Percentiles rank a stretch among this genome's conserved stretches.
Evolutionary conservation across 2,888 invertebrate genomes (phyloP).

Genomic region (Temnothorax ravouxi): DNA sequence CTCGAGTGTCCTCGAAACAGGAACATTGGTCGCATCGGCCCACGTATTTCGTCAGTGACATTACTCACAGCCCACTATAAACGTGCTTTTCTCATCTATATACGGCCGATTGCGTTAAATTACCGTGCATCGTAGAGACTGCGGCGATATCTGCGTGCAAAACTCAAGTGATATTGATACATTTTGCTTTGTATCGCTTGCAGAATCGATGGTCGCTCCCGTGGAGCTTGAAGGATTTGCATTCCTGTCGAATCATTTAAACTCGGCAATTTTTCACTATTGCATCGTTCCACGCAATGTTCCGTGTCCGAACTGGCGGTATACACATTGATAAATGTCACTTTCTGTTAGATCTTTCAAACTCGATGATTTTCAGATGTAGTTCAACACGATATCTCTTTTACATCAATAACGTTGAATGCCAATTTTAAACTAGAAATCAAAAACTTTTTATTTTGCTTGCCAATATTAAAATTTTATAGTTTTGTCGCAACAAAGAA

Average conservation of each 20-base stretch:
- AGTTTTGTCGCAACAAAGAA: not conserved
- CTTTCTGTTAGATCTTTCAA: constrained; percentile 26
- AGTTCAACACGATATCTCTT: not conserved
- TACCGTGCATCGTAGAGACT: constrained; percentile 24
- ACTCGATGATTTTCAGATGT: constrained; percentile 13
- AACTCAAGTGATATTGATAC: constrained; percentile 32
- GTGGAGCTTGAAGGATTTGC: constrained; percentile 19
- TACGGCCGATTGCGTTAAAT: constrained; percentile 51
- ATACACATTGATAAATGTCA: not conserved
- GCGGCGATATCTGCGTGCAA: constrained; percentile 33
- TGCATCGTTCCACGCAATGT: not conserved
- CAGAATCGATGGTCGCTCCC: not conserved
- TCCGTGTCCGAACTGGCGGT: not conserved
- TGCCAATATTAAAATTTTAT: not conserved
- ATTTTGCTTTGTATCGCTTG: constrained; percentile 40
- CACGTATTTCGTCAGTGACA: constrained; percentile 51
- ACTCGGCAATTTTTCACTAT: constrained; percentile 25
- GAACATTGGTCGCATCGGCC: constrained; percentile 26
- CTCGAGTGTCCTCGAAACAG: constrained; percentile 9
- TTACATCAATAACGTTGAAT: constrained; percentile 5
- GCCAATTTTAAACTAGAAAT: not conserved
- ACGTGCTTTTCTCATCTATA: constrained; percentile 42
- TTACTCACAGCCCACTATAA: constrained; percentile 66
- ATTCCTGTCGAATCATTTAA: constrained; percentile 18
- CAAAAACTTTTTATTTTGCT: not conserved